These are phyloP conservation scores for Orycteropus afer DNA, from an alignment of 2,113 vertebrate species.

Conservation along the genomic window DNA sequence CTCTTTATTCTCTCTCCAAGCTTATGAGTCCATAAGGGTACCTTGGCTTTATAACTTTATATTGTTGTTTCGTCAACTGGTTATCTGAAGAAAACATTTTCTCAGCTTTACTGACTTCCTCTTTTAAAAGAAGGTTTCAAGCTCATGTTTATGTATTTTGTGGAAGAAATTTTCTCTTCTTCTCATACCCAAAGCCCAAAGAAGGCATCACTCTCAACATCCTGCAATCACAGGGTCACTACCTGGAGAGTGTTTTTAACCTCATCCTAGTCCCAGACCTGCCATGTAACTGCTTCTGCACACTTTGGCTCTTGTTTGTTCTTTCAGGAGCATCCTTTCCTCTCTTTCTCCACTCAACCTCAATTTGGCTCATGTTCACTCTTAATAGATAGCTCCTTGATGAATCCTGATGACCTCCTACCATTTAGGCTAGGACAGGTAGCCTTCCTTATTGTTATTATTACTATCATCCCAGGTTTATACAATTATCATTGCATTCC, in stretches of 20 bases:
- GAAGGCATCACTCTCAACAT: neutral
- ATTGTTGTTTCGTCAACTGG: conserved; percentile 60
- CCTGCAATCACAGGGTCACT: neutral
- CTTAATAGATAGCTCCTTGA: neutral
- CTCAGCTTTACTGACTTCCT: neutral
- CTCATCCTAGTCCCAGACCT: neutral
- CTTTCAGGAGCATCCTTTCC: neutral
- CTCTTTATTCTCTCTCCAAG: conserved; percentile 56
- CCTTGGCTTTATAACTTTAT: conserved; percentile 31
- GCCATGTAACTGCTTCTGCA: neutral
- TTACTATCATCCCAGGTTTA: neutral
- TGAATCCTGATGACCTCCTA: neutral
- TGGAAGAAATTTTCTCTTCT: neutral
- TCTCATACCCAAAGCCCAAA: neutral
- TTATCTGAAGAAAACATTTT: conserved; percentile 51
- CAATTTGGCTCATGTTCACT: neutral
- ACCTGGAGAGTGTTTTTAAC: neutral
- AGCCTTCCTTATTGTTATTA: neutral
- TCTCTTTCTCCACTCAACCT: neutral
- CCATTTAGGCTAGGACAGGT: neutral
- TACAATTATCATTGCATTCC: neutral
- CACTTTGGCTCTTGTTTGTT: neutral
- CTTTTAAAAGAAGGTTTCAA: neutral
- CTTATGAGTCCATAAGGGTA: conserved; percentile 61
- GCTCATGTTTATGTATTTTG: neutral